Base-by-base conservation (phyloP, 1,140 invertebrate species). In the Mamestra configurata region DNA sequence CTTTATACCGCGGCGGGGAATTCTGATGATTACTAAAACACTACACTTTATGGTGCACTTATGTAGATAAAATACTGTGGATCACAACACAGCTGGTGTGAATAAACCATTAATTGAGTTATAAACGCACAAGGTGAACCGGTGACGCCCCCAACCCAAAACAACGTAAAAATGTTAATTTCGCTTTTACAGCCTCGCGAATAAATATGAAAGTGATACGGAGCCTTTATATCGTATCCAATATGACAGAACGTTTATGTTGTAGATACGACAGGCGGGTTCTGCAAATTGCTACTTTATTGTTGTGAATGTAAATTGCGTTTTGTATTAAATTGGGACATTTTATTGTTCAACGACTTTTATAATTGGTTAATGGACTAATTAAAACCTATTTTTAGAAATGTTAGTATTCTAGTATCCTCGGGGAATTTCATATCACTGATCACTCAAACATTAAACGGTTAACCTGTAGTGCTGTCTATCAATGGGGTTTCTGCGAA, bases 151-250 rank as follows among this genome's bases (percentile, higher is more conserved):
- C n/a, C 13, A 4, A 5, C 10, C 40, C 43, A 66, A 40, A 49
- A 70, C 22, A 27, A 70, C 66, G 43, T 70, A 70, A 70, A 70
- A 70, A 70, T 70, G 40, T 70, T 70, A 70, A 70, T 70, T 49
- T 70, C 20, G 13, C 37, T 70, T 70, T 70, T 70, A 70, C 66
- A 49, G 43, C 40, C 18, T 24, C 43, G 40, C 66, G 24, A 70
- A 70, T 70, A 70, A 70, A 70, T 70, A 70, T 70, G 66, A 49
- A 49, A 70, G 66, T 70, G 40, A 49, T 70, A 46, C 4, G 40
- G 4, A 20, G 35, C 61, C 31, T 66, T 66, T 66, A 66, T 40
- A 18, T 22, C 35, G 35, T 37, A 37, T 49, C n/a, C 43, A n/a
- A 37, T 40, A 40, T 35, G 61, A 35, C 10, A 40, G n/a, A 11